Conservation (phyloP, 2,888 invertebrate species). For the Trichopria drosophilae region DNA sequence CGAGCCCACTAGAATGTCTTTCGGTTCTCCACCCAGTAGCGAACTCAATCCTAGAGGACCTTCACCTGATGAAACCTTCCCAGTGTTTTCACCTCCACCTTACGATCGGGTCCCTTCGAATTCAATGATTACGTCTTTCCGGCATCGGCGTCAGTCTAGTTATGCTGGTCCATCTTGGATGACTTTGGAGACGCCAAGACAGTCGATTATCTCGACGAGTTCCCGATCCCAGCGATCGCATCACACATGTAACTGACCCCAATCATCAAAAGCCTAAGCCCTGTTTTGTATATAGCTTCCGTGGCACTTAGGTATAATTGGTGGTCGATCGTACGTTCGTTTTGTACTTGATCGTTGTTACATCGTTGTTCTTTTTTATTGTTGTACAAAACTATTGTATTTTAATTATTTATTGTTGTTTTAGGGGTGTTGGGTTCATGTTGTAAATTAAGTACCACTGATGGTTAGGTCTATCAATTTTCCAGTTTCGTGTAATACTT, state of each 20-base stretch:
- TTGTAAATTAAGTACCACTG: too few relatives aligned
- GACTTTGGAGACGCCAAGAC: slow-evolving; percentile 65
- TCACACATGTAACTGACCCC: slow-evolving; percentile 88
- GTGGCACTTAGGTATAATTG: too few relatives aligned
- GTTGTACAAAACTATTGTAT: too few relatives aligned
- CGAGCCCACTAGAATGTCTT: slow-evolving; percentile 80
- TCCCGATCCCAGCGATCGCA: slow-evolving; percentile 79
- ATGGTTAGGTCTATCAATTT: too few relatives aligned
- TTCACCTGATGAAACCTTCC: slow-evolving; percentile 80
- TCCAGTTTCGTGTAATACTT: too few relatives aligned
- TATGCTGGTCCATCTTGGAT: slow-evolving; percentile 63
- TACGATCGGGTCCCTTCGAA: slow-evolving; percentile 57
- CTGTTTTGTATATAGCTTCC: background rate
- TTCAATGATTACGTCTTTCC: slow-evolving; percentile 42
- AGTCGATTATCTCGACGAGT: slow-evolving; percentile 76
- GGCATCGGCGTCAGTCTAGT: slow-evolving; percentile 55
- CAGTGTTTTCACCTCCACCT: slow-evolving; percentile 83
- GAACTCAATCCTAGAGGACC: slow-evolving; percentile 70
- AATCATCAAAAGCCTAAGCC: background rate
- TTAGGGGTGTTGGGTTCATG: too few relatives aligned
- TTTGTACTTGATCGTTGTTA: too few relatives aligned
- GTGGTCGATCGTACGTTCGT: too few relatives aligned
- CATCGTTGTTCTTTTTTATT: too few relatives aligned
- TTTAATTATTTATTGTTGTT: too few relatives aligned
- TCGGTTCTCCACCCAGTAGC: slow-evolving; percentile 76